phyloP scores from a whole-genome alignment of 1,140 invertebrate genomes.

The Halyomorpha halys region DNA sequence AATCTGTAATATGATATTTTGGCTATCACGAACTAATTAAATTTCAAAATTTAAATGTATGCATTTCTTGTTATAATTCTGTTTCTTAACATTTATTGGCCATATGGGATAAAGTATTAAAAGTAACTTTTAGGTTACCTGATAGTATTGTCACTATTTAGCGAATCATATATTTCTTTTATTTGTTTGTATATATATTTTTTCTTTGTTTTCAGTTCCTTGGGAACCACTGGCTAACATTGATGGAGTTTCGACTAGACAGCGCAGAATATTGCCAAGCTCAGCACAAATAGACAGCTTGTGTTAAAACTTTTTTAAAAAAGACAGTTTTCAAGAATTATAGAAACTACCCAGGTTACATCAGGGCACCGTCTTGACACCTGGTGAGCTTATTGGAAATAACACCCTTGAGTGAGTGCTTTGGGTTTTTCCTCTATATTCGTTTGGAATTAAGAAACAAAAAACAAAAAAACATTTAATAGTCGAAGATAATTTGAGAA shows the following conservation, averaged over 20 bases:
- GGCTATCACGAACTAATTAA: too few relatives aligned
- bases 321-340: slow-evolving; percentile 27
- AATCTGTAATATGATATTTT: too few relatives aligned
- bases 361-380: slow-evolving; percentile 29
- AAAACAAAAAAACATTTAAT: not conserved
- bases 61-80: too few relatives aligned
- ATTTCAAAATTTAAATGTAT: too few relatives aligned
- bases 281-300: slow-evolving; percentile 71
- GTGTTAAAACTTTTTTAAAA: slow-evolving; percentile 30
- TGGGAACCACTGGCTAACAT: slow-evolving; percentile 63
- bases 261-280: slow-evolving; percentile 92
- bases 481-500: too few relatives aligned
- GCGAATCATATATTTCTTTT: too few relatives aligned
- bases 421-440: not conserved
- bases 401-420: slow-evolving; percentile 24
- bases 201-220: slow-evolving; percentile 43
- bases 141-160: too few relatives aligned
- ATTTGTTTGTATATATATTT: too few relatives aligned
- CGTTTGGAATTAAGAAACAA: too few relatives aligned
- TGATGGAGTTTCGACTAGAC: slow-evolving; percentile 95
- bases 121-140: too few relatives aligned
- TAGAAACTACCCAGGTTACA: slow-evolving; percentile 18
- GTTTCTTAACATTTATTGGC: too few relatives aligned
- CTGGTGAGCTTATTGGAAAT: slow-evolving; percentile 30
- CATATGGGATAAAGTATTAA: too few relatives aligned